Evolutionary conservation across 2,888 invertebrate genomes (phyloP), one percentile per base, ranked within the genome.

Genomic region (Theodoxus fluviatilis): DNA sequence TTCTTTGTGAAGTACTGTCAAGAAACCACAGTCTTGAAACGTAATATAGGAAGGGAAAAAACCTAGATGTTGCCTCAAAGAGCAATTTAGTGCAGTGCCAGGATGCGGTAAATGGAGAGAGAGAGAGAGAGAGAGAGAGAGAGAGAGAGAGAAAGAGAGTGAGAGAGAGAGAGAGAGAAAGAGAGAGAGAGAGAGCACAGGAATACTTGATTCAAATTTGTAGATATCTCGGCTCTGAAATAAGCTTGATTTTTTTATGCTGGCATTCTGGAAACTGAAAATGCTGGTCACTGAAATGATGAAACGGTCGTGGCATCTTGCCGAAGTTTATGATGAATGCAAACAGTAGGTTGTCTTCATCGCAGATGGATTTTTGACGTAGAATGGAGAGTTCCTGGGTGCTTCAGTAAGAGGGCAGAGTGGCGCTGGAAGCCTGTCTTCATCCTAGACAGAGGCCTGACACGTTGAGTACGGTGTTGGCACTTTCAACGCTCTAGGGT

Each of bases 101-200:
- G 37, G 1, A 1, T 1, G 33, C 1, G 63, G 25, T 18, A 37
- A 43, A 1, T 25, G 33, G 1, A 31, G n/a, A 28, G 4, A 38
- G 28, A 9, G 7, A 25, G 15, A 38, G 40, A 64, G 15, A 40
- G 7, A 1, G 1, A 22, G 12, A 65, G 65, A 40, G 22, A 37
- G 67, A 67, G 37, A 67, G 67, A 55, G 55, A 67, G 67, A 67
- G 55, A 40, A 55, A 28, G 67, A 55, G 55, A 65, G 65, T n/a
- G n/a, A 37, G 68, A 37, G 68, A 55, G 68, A 68, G 22, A 55
- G 57, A 57, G 57, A 33, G 57, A 68, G 55, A 67, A 22, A 67
- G 52, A 59, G 25, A 57, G 37, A 57, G 37, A 68, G 68, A 47
- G 28, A 37, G 28, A 28, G 31, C 15, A 12, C 6, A 37, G n/a